phyloP scores from a whole-genome alignment of 2,113 vertebrate species.

The Clarias gariepinus region DNA sequence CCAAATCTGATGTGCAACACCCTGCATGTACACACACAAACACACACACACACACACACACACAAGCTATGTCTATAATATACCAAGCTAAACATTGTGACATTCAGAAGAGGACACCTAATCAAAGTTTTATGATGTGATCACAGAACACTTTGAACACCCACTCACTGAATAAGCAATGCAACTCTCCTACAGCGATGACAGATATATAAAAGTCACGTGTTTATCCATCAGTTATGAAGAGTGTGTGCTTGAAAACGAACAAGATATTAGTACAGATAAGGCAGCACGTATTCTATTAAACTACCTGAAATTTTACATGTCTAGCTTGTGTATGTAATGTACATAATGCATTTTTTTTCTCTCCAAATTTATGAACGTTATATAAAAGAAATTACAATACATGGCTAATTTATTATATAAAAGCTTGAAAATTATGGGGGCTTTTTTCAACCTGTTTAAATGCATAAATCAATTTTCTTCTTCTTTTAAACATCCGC shows the following conservation, averaged over 20 bases:
- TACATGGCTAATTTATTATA: neutral
- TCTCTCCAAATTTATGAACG: no score
- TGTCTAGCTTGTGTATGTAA: neutral
- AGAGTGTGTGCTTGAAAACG: neutral
- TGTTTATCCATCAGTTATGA: constrained; percentile 5
- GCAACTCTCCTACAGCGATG: constrained; percentile 2
- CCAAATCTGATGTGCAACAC: neutral
- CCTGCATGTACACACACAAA: neutral
- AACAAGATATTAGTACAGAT: neutral
- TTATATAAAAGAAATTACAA: neutral
- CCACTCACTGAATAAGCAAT: constrained; percentile 28
- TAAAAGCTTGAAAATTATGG: neutral
- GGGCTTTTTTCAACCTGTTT: neutral
- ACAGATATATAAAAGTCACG: neutral
- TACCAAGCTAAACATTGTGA: neutral
- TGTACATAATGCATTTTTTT: neutral
- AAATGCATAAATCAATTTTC: neutral
- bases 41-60: neutral
- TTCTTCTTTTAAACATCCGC: no score
- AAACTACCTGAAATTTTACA: neutral
- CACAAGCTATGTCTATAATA: neutral
- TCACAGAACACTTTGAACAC: constrained; percentile 26
- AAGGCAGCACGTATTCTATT: neutral
- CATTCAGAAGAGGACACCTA: constrained; percentile 4
- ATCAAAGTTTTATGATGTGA: constrained; percentile 28